Evolutionary conservation across 2,113 vertebrate genomes (phyloP), one percentile per base, ranked within the genome.

Genomic region (Dolichotis patagonum): DNA sequence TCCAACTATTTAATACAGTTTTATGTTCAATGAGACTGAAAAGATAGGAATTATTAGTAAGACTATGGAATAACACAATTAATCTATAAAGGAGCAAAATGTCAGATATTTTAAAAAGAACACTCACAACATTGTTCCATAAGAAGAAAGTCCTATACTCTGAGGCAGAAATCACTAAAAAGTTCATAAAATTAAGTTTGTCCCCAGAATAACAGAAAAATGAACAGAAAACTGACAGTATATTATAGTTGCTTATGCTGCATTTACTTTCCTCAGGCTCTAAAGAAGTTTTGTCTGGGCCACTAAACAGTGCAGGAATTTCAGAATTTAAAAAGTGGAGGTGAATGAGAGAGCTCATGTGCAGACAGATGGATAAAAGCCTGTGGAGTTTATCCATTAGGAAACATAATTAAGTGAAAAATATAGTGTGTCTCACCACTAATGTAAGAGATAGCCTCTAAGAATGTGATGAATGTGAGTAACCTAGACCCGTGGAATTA

Each of bases 401-500:
- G 93, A 97, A 93, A 84, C 86, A 91, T 81, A 97, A 97, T 41
- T 75, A 91, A 95, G 41, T 96, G 78, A 91, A 95, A 97, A 97
- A 85, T 69, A 69, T 16, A 58, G 73, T 77, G 96, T 94, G 67
- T 92, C 62, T 94, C 49, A 65, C 84, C 12, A 26, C 38, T 92
- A 60, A 65, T 35, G 10, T 62, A 80, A 89, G 49, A 43, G 28
- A 75, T 26, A 38, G 77, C 63, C 38, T 92, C 67, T 78, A 65
- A 94, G 85, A 71, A 81, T 43, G n/a, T 88, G 65, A 86, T 26
- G 30, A 63, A 90, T 89, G 67, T 86, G 30, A 84, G 49, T 54
- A 26, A n/a, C 56, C n/a, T 62, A 87, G 86, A 58, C 14, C 28
- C 41, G 19, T 19, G 19, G 71, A 49, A 13, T 86, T 91, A 28